These are phyloP conservation scores for Hoplodrina ambigua DNA, from an alignment of 2,888 invertebrate species.

Conservation along the genomic window DNA sequence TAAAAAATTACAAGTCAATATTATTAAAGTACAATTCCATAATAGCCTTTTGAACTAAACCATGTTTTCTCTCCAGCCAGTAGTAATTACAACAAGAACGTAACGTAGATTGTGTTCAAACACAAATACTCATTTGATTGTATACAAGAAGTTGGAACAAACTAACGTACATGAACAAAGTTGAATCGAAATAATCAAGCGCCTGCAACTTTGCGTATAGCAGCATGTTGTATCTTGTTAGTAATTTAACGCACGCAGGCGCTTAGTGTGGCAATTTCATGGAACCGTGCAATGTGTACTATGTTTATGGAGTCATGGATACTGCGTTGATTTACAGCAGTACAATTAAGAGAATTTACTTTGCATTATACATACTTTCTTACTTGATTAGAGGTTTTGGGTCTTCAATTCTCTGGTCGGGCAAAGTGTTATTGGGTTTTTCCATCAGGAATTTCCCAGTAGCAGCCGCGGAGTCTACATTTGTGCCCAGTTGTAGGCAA, in stretches of 20 bases:
- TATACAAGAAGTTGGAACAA: background rate
- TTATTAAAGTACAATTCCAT: too few species aligned
- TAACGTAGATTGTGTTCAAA: background rate
- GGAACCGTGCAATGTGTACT: background rate
- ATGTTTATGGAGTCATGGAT: background rate
- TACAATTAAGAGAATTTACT: too few species aligned
- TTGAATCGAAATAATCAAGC: conserved; percentile 57
- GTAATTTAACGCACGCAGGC: conserved; percentile 65
- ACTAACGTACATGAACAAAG: conserved; percentile 4
- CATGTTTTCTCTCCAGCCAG: background rate
- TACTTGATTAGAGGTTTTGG: too few species aligned
- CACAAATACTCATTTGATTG: background rate
- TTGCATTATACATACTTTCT: too few species aligned
- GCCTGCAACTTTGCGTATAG: conserved; percentile 58
- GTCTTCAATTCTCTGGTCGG: too few species aligned
- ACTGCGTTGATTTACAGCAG: conserved; percentile 24
- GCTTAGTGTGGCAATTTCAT: conserved; percentile 30
- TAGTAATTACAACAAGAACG: background rate
- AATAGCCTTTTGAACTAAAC: background rate
- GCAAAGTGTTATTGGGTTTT: too few species aligned
- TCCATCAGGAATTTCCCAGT: too few species aligned
- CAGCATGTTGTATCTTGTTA: conserved; percentile 62
- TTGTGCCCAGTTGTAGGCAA: too few species aligned
- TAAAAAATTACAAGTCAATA: too few species aligned
- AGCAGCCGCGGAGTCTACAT: too few species aligned